Percentiles rank a stretch among this genome's conserved stretches.
These are phyloP conservation scores for Protobothrops mucrosquamatus DNA, from an alignment of 2,113 vertebrate genomes.

Conservation along the genomic window DNA sequence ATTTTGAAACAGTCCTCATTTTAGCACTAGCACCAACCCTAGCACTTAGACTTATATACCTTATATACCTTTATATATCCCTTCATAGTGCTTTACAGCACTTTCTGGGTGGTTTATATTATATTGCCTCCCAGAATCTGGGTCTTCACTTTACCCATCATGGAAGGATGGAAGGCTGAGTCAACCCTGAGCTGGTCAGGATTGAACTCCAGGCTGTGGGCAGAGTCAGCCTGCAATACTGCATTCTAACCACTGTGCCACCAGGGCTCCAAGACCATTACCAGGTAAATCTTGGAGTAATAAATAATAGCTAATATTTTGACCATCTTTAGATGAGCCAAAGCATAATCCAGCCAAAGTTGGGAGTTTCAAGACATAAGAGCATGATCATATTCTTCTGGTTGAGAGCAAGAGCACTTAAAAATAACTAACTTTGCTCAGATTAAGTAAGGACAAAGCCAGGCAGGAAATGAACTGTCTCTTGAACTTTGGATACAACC, in stretches of 20 bases:
- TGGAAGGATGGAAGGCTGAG: neutral
- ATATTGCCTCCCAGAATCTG: neutral
- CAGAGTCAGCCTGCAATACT: neutral
- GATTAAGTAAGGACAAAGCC: neutral
- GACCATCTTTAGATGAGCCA: neutral
- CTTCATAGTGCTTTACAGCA: neutral
- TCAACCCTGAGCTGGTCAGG: neutral
- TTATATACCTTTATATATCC: neutral
- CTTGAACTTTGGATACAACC: neutral
- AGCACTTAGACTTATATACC: neutral
- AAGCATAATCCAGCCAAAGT: neutral
- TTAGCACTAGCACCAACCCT: neutral
- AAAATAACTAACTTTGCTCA: neutral
- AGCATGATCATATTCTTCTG: neutral
- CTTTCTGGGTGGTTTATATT: neutral
- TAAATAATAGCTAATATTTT: neutral
- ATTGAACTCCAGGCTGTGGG: neutral
- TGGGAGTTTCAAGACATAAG: neutral
- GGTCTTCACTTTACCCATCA: neutral
- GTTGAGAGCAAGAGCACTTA: neutral
- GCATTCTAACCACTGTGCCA: neutral
- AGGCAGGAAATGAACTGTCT: neutral
- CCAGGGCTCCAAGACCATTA: conserved; percentile 18
- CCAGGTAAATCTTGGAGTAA: conserved; percentile 10
- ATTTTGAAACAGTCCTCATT: conserved; percentile 35